Conservation (phyloP, 2,888 invertebrate species). For the Ceratothoa steindachneri region DNA sequence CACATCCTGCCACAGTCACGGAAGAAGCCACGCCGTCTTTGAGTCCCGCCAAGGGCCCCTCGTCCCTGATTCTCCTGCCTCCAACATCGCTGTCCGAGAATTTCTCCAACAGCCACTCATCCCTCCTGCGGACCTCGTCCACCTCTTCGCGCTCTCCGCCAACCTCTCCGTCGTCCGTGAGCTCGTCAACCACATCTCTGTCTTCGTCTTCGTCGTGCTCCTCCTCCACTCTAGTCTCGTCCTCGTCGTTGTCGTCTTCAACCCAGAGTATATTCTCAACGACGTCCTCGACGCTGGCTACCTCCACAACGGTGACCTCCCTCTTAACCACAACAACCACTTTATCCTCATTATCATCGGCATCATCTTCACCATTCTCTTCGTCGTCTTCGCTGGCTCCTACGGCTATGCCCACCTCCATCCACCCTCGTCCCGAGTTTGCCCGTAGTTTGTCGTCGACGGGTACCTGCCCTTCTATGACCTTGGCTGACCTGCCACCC, state of each 20-base stretch:
- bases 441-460: background rate
- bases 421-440: conserved; percentile 55
- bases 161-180: conserved; percentile 7
- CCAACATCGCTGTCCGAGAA: background rate
- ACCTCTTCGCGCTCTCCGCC: background rate
- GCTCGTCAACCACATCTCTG: conserved; percentile 25
- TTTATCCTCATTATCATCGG: background rate
- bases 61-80: background rate
- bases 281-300: conserved; percentile 12
- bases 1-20: conserved; percentile 44
- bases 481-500: background rate
- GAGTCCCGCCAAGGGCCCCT: background rate
- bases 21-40: conserved; percentile 28
- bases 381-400: conserved; percentile 1
- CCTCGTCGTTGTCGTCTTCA: conserved; percentile 31
- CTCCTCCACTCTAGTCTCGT: conserved; percentile 36
- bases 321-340: conserved; percentile 34
- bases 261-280: background rate
- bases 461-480: conserved; percentile 34
- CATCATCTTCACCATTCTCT: conserved; percentile 9
- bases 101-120: background rate
- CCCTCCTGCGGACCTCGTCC: background rate
- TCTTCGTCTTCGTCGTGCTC: conserved; percentile 27
- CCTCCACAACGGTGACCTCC: conserved; percentile 34
- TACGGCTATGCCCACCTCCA: conserved; percentile 10